phyloP scores from a whole-genome alignment of 1,140 invertebrate species.

The Sitodiplosis mosellana region DNA sequence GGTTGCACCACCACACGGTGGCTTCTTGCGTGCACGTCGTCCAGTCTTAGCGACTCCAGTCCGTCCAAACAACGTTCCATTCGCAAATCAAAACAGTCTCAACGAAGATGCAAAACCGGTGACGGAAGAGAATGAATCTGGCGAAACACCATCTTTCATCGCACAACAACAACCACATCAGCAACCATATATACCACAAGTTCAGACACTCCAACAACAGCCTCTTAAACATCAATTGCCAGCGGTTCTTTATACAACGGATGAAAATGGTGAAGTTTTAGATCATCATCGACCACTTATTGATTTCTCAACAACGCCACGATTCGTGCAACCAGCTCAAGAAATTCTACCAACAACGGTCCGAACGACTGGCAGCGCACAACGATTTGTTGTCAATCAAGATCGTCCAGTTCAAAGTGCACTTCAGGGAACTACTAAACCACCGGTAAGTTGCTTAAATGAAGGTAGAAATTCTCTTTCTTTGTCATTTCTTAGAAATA shows the following conservation, averaged over 20 bases:
- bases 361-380: neutral
- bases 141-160: conserved; percentile 18
- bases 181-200: conserved; percentile 15
- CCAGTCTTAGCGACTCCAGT: conserved; percentile 27
- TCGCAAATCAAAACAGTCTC: conserved; percentile 25
- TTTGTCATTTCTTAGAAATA: too few species aligned
- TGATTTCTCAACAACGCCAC: neutral
- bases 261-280: conserved; percentile 4
- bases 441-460: too few species aligned
- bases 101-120: conserved; percentile 34
- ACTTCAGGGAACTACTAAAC: too few species aligned
- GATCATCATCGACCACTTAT: conserved; percentile 2
- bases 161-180: conserved; percentile 23
- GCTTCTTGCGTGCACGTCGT: conserved; percentile 26
- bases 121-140: conserved; percentile 34
- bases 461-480: too few species aligned
- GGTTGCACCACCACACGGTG: conserved; percentile 13
- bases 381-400: neutral
- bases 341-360: neutral
- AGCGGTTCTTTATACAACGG: neutral
- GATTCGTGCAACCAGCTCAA: neutral
- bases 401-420: neutral
- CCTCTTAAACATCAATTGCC: conserved; percentile 6
- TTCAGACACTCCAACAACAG: conserved; percentile 22
- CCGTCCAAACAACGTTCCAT: conserved; percentile 29